Conservation (phyloP, 2,797 vertebrate genomes). For the Karalla daura region DNA sequence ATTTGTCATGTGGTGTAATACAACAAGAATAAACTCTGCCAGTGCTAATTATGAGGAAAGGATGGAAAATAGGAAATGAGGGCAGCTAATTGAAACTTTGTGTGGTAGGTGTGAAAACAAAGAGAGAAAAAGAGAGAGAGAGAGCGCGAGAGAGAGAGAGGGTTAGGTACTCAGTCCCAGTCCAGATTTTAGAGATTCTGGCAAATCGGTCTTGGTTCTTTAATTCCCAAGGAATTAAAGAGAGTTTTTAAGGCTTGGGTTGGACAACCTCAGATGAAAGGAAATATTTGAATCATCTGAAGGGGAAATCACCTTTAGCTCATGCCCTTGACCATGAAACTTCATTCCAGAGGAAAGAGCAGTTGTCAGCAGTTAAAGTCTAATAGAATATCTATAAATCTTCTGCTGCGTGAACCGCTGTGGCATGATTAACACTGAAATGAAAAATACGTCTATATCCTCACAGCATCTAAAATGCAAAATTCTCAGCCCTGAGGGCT, state of each 20-base stretch:
- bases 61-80: neutral
- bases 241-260: neutral
- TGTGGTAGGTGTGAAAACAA: neutral
- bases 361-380: constrained; percentile 13
- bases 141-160: neutral
- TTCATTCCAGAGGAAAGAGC: constrained; percentile 13
- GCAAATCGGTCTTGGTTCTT: neutral
- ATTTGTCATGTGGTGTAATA: constrained; percentile 20
- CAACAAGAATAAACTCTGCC: constrained; percentile 4
- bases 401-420: neutral
- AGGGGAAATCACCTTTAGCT: constrained; percentile 2
- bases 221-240: neutral
- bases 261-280: neutral
- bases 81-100: neutral
- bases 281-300: neutral
- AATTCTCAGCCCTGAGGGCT: neutral
- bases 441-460: neutral
- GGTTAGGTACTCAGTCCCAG: neutral
- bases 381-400: constrained; percentile 5
- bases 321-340: constrained; percentile 10
- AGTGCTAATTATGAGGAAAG: neutral
- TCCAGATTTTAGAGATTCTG: constrained; percentile 5
- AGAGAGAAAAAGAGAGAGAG: neutral
- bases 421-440: neutral
- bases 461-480: neutral